Conservation (phyloP, 2,113 vertebrate species). For the Cololabis saira region DNA sequence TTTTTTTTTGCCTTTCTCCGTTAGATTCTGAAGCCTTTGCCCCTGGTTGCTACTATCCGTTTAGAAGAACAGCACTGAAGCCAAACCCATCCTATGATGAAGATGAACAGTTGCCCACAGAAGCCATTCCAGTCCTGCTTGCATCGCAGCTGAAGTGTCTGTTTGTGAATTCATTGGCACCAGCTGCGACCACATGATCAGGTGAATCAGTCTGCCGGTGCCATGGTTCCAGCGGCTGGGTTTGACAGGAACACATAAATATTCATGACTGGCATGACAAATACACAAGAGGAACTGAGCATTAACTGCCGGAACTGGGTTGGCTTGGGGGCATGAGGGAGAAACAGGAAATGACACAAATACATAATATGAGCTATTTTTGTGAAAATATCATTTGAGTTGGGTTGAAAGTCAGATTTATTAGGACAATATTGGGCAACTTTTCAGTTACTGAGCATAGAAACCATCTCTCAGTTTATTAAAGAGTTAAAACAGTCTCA, state of each 20-base stretch:
- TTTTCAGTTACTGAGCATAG: background rate
- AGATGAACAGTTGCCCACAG: background rate
- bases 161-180: conserved; percentile 16
- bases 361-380: conserved; percentile 11
- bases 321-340: conserved; percentile 14
- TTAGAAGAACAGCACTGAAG: background rate
- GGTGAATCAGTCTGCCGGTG: conserved; percentile 58
- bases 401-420: no score
- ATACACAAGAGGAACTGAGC: conserved; percentile 43
- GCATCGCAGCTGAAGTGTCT: background rate
- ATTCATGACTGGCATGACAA: conserved; percentile 65
- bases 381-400: no score
- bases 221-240: conserved; percentile 39
- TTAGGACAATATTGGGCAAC: no score
- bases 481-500: no score
- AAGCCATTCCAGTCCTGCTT: background rate
- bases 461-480: no score
- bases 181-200: conserved; percentile 48
- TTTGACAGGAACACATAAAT: conserved; percentile 67
- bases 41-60: conserved; percentile 3
- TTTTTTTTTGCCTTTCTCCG: background rate
- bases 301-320: conserved; percentile 30
- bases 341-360: conserved; percentile 58
- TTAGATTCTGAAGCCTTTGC: background rate
- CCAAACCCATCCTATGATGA: conserved; percentile 2